Percentiles rank a stretch among this genome's conserved stretches.
These are phyloP conservation scores for Odontophorus gujanensis DNA, from an alignment of 2,113 vertebrate genomes.

Conservation along the genomic window DNA sequence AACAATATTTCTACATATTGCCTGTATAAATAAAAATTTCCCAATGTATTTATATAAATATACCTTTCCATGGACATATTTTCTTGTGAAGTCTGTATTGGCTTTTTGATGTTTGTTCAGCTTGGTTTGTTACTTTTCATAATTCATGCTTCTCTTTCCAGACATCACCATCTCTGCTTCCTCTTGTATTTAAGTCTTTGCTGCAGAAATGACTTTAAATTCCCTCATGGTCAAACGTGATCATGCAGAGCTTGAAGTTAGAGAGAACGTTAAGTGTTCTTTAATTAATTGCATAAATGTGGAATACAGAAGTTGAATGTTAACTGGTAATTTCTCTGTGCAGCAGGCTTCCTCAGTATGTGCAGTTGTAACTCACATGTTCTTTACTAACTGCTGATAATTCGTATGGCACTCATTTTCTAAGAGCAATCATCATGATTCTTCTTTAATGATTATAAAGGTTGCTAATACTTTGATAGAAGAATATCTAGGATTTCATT, in stretches of 20 bases:
- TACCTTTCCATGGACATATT: neutral
- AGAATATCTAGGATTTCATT: neutral
- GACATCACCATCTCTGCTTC: slow-evolving; percentile 36
- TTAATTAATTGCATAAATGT: slow-evolving; percentile 78
- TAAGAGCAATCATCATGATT: neutral
- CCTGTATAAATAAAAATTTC: neutral
- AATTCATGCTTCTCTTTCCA: slow-evolving; percentile 23
- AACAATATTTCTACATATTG: neutral
- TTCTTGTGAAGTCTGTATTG: neutral
- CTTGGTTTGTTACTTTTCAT: neutral
- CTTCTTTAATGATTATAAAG: neutral
- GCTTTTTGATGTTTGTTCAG: neutral
- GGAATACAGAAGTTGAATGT: slow-evolving; percentile 73
- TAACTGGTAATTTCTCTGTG: slow-evolving; percentile 55
- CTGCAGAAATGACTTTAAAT: slow-evolving; percentile 48
- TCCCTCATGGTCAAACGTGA: slow-evolving; percentile 73
- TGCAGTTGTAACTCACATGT: slow-evolving; percentile 6
- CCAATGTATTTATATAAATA: neutral
- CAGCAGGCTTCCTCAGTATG: slow-evolving; percentile 21
- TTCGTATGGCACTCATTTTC: slow-evolving; percentile 58
- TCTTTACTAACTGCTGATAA: slow-evolving; percentile 27
- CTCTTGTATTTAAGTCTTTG: slow-evolving; percentile 60
- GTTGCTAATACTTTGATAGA: slow-evolving; percentile 21
- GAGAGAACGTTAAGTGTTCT: slow-evolving; percentile 68
- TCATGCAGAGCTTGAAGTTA: slow-evolving; percentile 71